Conservation (phyloP, 2,113 vertebrate genomes). For the Amphilophus citrinellus region DNA sequence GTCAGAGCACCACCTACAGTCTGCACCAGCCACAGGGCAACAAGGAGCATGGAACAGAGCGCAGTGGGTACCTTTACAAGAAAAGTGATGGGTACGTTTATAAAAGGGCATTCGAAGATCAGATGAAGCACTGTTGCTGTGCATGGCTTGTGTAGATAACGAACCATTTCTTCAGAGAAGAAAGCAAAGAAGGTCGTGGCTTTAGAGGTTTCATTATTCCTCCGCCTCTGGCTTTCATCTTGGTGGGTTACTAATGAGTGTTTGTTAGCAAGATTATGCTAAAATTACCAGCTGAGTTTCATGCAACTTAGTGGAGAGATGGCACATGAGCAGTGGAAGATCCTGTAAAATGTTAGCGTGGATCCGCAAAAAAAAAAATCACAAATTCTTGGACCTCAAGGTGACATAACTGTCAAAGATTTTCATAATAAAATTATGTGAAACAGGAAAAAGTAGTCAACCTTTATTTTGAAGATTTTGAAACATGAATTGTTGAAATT, state of each 20-base stretch:
- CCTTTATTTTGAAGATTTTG: neutral
- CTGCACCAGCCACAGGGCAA: conserved; percentile 98
- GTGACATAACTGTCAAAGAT: too few species aligned
- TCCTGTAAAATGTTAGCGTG: neutral
- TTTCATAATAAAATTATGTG: neutral
- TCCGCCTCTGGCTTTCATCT: neutral
- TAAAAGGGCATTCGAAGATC: neutral
- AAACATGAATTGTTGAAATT: neutral
- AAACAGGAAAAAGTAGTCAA: neutral
- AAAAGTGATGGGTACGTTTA: conserved; percentile 93
- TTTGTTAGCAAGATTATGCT: neutral
- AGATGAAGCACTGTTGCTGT: neutral
- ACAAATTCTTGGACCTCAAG: too few species aligned
- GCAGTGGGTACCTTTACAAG: conserved; percentile 93
- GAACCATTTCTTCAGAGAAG: neutral
- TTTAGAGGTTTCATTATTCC: neutral
- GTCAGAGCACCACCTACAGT: conserved; percentile 94
- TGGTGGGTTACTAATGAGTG: neutral
- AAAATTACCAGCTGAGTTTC: neutral
- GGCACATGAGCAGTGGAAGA: neutral
- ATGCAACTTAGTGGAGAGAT: neutral
- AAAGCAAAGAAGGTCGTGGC: neutral
- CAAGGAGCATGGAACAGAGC: conserved; percentile 96
- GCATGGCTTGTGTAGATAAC: neutral
- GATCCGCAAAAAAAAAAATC: too few species aligned